Conservation (phyloP, 2,113 vertebrate species). For the Neogobius melanostomus region DNA sequence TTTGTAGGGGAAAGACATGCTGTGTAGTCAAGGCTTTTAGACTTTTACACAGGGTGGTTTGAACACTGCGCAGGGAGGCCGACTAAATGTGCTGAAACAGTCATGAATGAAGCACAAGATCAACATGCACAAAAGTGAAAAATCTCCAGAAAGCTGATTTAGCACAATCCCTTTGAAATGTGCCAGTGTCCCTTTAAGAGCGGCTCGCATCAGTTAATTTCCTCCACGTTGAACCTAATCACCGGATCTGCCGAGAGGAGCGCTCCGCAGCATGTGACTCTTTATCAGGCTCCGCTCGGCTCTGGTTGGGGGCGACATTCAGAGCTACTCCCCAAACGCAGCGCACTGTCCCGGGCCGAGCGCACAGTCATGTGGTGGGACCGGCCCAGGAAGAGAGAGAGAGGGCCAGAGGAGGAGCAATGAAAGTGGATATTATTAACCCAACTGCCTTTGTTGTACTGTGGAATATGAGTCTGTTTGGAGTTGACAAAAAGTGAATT, state of each 20-base stretch:
- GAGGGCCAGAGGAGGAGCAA: slow-evolving; percentile 46
- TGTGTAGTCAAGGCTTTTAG: too few species aligned
- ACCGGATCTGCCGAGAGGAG: slow-evolving; percentile 70
- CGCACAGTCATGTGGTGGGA: slow-evolving; percentile 69
- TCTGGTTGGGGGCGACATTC: slow-evolving; percentile 63
- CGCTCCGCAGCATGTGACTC: slow-evolving; percentile 70
- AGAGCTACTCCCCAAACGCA: slow-evolving; percentile 43
- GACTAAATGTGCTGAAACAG: too few species aligned
- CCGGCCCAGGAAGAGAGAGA: slow-evolving; percentile 50
- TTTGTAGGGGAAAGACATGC: too few species aligned
- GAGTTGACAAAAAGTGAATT: too few species aligned
- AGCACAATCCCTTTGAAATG: background rate
- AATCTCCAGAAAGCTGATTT: too few species aligned
- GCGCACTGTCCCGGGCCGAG: slow-evolving; percentile 46
- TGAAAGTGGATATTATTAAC: slow-evolving; percentile 35
- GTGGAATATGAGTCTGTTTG: background rate
- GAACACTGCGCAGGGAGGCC: too few species aligned
- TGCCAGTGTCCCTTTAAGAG: background rate
- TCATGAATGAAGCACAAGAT: too few species aligned
- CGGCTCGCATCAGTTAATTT: slow-evolving; percentile 44
- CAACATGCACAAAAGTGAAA: too few species aligned
- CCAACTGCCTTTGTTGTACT: slow-evolving; percentile 27
- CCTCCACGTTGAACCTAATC: slow-evolving; percentile 61
- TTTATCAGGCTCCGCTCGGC: slow-evolving; percentile 62
- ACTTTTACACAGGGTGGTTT: too few species aligned